Base-by-base conservation (phyloP, 2,113 vertebrate species). In the Eubucco bourcierii region DNA sequence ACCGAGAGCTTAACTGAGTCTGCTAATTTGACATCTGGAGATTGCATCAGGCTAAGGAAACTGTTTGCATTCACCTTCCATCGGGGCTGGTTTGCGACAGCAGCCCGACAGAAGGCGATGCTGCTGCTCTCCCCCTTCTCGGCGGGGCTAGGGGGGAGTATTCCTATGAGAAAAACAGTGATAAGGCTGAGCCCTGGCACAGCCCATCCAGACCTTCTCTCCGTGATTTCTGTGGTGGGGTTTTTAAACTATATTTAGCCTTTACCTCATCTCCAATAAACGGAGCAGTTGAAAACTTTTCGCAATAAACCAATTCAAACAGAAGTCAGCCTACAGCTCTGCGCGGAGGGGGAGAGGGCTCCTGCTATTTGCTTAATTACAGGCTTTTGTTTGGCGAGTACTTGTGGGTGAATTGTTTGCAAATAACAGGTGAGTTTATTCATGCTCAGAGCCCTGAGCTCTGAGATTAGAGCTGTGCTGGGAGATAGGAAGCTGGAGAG, bases 381-480 rank as follows among this genome's bases (percentile, higher is more conserved):
- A 74, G 82, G 59, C 34, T 70, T 84, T 34, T 96, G 84, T 97
- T 97, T 96, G 95, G 63, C 9, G 2, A 95, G 86, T 52, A 84
- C 96, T 95, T 46, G 64, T 37, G 88, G 84, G 71, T 74, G 94
- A 95, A 93, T 80, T 88, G 78, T 90, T 89, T 86, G 96, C 94
- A 96, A 95, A 95, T 79, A 96, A 94, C 95, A 93, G 95, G 95
- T 93, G 91, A 90, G 90, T 88, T 94, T 90, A 59, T 88, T 89
- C 93, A 59, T 4, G 65, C 52, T 88, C 46, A 5, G 59, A 86
- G 78, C 19, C 44, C 86, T 50, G 50, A 78, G 63, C 56, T 28
- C 76, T 68, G 80, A 78, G 93, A 88, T 95, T 95, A 80, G 87
- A 92, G 82, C 85, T 53, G 80, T 68, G 80, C 15, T 92, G 72